Conservation (phyloP, 2,113 vertebrate genomes). For the Zosterops pallidus region DNA sequence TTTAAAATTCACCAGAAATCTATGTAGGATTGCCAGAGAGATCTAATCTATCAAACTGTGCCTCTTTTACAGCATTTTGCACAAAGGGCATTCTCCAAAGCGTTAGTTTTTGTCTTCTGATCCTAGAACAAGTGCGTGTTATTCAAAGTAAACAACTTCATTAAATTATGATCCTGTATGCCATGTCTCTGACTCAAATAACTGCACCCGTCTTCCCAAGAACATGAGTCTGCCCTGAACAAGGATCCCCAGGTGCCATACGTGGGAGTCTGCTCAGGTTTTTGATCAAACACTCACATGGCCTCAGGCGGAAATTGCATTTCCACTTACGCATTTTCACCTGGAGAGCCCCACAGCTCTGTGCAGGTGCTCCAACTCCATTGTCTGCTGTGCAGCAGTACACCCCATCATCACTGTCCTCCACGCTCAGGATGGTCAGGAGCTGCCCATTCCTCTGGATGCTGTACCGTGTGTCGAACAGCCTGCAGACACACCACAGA, state of each 20-base stretch:
- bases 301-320: background rate
- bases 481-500: slow-evolving; percentile 69
- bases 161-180: background rate
- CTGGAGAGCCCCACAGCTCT: slow-evolving; percentile 95
- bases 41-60: background rate
- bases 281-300: rapidly evolving
- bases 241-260: rapidly evolving
- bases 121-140: background rate
- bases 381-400: slow-evolving; percentile 93
- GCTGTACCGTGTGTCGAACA: slow-evolving; percentile 89
- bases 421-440: slow-evolving; percentile 87
- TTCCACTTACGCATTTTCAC: slow-evolving; percentile 95
- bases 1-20: background rate
- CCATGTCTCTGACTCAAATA: background rate
- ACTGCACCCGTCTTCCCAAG: background rate
- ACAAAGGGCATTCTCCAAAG: background rate
- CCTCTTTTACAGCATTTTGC: background rate
- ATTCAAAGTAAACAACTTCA: background rate
- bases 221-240: background rate
- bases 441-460: slow-evolving; percentile 91
- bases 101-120: background rate
- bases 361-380: slow-evolving; percentile 83
- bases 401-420: slow-evolving; percentile 89
- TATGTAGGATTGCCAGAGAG: background rate
- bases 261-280: background rate